Percentiles rank a stretch among this genome's conserved stretches.
phyloP scores from a whole-genome alignment of 2,797 vertebrate species.

The Characodon lateralis region DNA sequence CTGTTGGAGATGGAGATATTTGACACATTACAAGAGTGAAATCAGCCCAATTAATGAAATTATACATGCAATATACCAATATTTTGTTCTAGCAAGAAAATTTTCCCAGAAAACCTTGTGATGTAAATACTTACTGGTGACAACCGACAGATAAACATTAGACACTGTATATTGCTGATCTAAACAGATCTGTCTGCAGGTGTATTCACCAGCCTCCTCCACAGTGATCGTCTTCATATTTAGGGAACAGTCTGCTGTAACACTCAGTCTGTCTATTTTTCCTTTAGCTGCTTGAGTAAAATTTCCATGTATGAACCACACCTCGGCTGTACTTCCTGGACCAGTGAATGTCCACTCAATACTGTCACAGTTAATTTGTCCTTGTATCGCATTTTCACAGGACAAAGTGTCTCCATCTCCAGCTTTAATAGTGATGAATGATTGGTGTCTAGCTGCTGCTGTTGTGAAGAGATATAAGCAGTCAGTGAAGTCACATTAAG shows the following conservation, averaged over 20 bases:
- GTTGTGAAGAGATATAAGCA: background rate
- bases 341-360: background rate
- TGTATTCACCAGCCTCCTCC: constrained; percentile 3
- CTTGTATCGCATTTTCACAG: background rate
- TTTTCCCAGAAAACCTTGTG: background rate
- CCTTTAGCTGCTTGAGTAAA: background rate
- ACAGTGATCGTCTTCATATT: constrained; percentile 17
- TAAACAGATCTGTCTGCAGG: background rate
- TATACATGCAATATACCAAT: no score
- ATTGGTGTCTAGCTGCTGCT: background rate
- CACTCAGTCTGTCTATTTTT: constrained; percentile 17
- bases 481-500: background rate
- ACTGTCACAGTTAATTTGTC: background rate
- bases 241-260: constrained; percentile 40
- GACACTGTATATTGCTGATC: fast-evolving
- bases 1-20: background rate
- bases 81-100: no score
- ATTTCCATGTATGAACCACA: background rate
- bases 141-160: background rate
- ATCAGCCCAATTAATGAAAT: no score
- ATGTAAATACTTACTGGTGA: constrained; percentile 37
- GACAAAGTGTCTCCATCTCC: constrained; percentile 15
- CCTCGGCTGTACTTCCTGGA: fast-evolving
- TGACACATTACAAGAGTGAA: background rate
- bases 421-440: background rate